Percentiles rank a stretch among this genome's conserved stretches.
phyloP scores from a whole-genome alignment of 2,888 invertebrate species.

The Lamellibrachia satsuma region DNA sequence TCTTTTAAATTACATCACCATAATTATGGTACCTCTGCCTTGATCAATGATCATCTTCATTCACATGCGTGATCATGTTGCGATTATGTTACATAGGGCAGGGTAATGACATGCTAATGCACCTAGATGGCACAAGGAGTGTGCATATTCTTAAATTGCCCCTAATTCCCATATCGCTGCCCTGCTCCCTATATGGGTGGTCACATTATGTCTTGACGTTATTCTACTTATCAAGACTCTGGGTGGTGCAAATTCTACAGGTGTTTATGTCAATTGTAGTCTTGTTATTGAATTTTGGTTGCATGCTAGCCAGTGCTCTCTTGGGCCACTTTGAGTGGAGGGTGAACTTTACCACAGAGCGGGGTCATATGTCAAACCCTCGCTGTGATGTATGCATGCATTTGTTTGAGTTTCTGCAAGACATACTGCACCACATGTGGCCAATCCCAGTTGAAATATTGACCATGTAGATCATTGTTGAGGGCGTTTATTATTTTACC shows the following conservation, averaged over 20 bases:
- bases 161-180: neutral
- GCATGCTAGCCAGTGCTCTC: neutral
- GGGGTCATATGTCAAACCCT: neutral
- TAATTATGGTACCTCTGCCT: neutral
- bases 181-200: neutral
- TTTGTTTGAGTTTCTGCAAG: neutral
- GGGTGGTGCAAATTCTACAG: neutral
- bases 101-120: neutral
- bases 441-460: conserved; percentile 10
- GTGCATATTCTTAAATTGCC: conserved; percentile 3
- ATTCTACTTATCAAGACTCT: neutral
- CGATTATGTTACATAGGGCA: neutral
- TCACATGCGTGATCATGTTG: neutral
- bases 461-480: neutral
- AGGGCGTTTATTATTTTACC: conserved; percentile 17
- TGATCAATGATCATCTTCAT: neutral
- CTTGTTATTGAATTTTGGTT: neutral
- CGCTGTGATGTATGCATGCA: neutral
- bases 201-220: neutral
- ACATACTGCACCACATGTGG: neutral
- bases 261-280: neutral
- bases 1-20: neutral
- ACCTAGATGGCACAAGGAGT: neutral
- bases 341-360: neutral
- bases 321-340: neutral